Conservation (phyloP, 2,888 invertebrate genomes). For the Andricus curvator region DNA sequence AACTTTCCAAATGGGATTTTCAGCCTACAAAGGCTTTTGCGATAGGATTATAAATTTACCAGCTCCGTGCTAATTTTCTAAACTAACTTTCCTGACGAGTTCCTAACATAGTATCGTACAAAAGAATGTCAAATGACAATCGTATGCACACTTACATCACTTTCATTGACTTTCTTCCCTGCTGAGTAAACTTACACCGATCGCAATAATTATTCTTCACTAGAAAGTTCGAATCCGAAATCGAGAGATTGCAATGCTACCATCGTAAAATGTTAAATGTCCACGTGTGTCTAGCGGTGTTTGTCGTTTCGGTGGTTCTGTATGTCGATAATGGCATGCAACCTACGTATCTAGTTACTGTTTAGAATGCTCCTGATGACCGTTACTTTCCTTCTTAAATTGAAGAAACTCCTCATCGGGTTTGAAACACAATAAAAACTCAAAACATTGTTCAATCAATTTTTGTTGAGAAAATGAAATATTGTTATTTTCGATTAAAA, state of each 20-base stretch:
- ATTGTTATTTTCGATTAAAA: too few species aligned
- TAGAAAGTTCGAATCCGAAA: slow-evolving; percentile 40
- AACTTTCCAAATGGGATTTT: slow-evolving; percentile 6
- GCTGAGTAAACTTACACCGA: slow-evolving; percentile 41
- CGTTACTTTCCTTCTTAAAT: slow-evolving; percentile 34
- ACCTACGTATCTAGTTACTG: neutral
- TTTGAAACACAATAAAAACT: neutral
- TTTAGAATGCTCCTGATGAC: slow-evolving; percentile 25
- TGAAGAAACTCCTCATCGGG: slow-evolving; percentile 13
- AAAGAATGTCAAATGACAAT: slow-evolving; percentile 38
- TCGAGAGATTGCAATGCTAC: slow-evolving; percentile 15
- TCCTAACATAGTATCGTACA: slow-evolving; percentile 10
- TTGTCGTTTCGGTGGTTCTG: slow-evolving; percentile 14
- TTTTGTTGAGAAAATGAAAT: neutral
- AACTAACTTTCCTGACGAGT: slow-evolving; percentile 19
- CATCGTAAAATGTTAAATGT: slow-evolving; percentile 23
- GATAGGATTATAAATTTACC: slow-evolving; percentile 24
- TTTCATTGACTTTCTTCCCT: slow-evolving; percentile 51
- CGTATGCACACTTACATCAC: slow-evolving; percentile 36
- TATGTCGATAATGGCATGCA: slow-evolving; percentile 10
- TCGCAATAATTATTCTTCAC: slow-evolving; percentile 36
- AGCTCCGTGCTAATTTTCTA: slow-evolving; percentile 31
- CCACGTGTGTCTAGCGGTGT: neutral
- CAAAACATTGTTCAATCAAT: neutral
- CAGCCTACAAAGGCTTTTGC: neutral